Conservation (phyloP, 37 sponge, comb jelly and placozoan genomes). For the Amphimedon queenslandica region DNA sequence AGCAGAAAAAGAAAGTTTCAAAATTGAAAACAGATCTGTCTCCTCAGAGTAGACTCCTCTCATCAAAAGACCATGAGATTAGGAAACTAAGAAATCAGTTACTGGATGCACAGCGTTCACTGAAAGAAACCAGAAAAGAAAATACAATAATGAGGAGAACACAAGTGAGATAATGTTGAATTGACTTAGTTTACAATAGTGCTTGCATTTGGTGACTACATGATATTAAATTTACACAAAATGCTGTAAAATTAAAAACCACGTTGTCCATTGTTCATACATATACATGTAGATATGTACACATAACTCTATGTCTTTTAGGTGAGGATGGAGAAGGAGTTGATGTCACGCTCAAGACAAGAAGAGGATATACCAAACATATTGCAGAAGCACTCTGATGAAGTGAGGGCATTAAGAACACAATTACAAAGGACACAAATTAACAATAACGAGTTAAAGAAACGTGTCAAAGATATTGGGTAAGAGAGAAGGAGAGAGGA, state of each 20-base stretch:
- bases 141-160: neutral
- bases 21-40: too few relatives aligned
- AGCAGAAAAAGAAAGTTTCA: too few relatives aligned
- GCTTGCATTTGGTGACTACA: too few relatives aligned
- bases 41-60: neutral
- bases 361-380: neutral
- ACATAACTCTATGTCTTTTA: neutral
- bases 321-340: neutral
- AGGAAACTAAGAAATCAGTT: neutral
- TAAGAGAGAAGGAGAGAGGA: too few relatives aligned
- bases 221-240: too few relatives aligned
- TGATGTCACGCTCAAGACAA: neutral
- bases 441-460: neutral
- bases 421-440: neutral
- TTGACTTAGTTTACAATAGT: too few relatives aligned
- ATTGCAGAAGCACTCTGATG: neutral
- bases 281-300: too few relatives aligned
- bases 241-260: too few relatives aligned
- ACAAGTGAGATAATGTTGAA: neutral
- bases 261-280: too few relatives aligned
- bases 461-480: neutral
- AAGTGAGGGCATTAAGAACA: neutral
- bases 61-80: conserved; percentile 1
- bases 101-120: neutral
- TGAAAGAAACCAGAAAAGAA: neutral